These are phyloP conservation scores for Lagorchestes hirsutus DNA, from an alignment of 2,797 vertebrate genomes.

Conservation along the genomic window DNA sequence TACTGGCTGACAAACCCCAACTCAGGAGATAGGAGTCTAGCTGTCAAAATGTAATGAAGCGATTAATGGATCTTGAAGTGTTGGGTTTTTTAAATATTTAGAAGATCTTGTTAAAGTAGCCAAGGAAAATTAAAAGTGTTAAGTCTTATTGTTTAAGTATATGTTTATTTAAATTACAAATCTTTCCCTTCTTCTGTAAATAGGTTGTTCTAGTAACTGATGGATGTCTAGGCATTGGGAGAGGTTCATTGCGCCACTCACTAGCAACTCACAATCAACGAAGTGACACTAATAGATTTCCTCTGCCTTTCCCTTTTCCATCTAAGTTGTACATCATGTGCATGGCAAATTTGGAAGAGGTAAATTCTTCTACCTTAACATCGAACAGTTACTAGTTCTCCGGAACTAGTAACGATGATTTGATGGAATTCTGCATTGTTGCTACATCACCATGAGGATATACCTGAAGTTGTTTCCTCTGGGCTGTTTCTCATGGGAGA, in stretches of 20 bases:
- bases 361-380: constrained; percentile 78
- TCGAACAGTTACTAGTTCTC: constrained; percentile 19
- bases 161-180: background rate
- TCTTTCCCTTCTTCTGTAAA: constrained; percentile 50
- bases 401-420: constrained; percentile 12
- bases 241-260: constrained; percentile 95
- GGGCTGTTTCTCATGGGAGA: constrained; percentile 16
- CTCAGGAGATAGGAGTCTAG: constrained; percentile 4
- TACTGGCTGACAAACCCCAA: constrained; percentile 5
- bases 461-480: background rate
- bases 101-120: constrained; percentile 6
- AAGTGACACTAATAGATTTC: constrained; percentile 94
- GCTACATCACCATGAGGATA: background rate
- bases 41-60: constrained; percentile 47
- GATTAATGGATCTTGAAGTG: constrained; percentile 37
- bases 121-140: constrained; percentile 2
- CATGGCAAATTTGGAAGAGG: constrained; percentile 97
- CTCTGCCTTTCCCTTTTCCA: constrained; percentile 96
- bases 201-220: constrained; percentile 98
- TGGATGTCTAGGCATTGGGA: constrained; percentile 96
- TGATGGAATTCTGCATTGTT: constrained; percentile 31
- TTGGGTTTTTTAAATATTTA: constrained; percentile 6
- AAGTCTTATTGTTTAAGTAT: constrained; percentile 21
- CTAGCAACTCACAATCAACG: constrained; percentile 92
- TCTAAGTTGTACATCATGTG: constrained; percentile 97